Percentiles rank a stretch among this genome's conserved stretches.
Evolutionary conservation across 2,797 vertebrate species (phyloP).

Genomic region (Trichosurus vulpecula): DNA sequence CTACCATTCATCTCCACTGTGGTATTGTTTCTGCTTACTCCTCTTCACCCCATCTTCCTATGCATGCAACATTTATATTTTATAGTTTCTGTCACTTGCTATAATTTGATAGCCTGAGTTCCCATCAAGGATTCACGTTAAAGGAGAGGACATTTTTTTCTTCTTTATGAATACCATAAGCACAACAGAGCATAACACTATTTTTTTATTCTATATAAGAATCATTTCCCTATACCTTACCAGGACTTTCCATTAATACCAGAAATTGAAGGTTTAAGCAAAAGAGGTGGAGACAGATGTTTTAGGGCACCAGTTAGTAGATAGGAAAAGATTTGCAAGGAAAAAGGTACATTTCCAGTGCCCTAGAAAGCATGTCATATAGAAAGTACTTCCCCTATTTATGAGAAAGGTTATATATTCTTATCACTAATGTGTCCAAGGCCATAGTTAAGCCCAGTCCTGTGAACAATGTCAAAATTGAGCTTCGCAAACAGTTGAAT

Average conservation of each 20-base stretch:
- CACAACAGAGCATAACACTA: background rate
- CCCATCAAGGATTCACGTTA: background rate
- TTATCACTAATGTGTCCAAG: background rate
- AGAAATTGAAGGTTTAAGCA: background rate
- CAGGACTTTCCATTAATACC: background rate
- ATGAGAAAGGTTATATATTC: background rate
- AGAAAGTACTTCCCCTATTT: background rate
- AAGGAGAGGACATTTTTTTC: background rate
- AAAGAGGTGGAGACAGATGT: background rate
- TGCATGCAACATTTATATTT: background rate
- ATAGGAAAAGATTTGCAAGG: background rate
- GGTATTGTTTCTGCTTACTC: background rate
- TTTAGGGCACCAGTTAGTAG: background rate
- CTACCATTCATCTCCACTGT: background rate
- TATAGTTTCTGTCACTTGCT: background rate
- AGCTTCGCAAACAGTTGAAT: background rate
- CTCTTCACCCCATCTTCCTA: background rate
- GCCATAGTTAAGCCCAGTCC: background rate
- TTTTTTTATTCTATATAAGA: background rate
- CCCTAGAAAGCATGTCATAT: background rate
- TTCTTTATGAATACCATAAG: background rate
- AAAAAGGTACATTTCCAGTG: background rate
- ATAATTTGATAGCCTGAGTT: background rate
- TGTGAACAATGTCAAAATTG: background rate
- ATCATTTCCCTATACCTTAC: background rate